phyloP scores from a whole-genome alignment of 2,113 vertebrate species.

The Myotis lucifugus region DNA sequence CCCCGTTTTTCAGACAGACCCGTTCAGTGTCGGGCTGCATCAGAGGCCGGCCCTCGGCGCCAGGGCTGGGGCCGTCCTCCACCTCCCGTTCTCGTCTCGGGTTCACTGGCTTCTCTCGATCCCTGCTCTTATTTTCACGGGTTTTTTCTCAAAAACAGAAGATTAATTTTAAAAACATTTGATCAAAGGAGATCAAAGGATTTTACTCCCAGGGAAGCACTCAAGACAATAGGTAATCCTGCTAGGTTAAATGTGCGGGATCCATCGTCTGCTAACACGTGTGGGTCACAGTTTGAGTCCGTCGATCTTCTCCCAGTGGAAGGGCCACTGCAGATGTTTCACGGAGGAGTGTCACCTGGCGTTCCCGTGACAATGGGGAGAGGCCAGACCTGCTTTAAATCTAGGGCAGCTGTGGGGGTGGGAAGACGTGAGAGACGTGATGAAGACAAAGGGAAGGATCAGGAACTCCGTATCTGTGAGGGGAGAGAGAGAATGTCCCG shows the following conservation, averaged over 20 bases:
- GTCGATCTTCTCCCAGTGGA: not conserved
- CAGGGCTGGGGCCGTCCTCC: not conserved
- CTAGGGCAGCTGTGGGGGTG: not conserved
- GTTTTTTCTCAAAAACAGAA: not conserved
- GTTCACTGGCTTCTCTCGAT: not conserved
- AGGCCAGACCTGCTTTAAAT: not conserved
- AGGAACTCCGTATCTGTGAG: not conserved
- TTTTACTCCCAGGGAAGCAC: not conserved
- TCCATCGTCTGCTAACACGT: not conserved
- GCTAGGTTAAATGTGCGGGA: not conserved
- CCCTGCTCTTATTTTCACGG: not conserved
- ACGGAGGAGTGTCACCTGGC: not conserved
- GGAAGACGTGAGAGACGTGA: not conserved
- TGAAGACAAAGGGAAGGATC: not conserved
- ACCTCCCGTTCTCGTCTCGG: not conserved
- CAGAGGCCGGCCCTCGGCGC: rapidly evolving
- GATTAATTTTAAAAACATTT: constrained; percentile 3
- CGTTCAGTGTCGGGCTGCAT: rapidly evolving
- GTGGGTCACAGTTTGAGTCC: not conserved
- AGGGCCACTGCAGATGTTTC: not conserved
- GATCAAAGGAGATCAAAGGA: not conserved
- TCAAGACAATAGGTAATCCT: not conserved
- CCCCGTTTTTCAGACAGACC: not conserved
- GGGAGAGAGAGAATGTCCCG: rapidly evolving
- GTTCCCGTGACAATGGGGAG: too few species aligned